Evolutionary conservation across 1,140 invertebrate species (phyloP).

Genomic region (Pomacea maculata): DNA sequence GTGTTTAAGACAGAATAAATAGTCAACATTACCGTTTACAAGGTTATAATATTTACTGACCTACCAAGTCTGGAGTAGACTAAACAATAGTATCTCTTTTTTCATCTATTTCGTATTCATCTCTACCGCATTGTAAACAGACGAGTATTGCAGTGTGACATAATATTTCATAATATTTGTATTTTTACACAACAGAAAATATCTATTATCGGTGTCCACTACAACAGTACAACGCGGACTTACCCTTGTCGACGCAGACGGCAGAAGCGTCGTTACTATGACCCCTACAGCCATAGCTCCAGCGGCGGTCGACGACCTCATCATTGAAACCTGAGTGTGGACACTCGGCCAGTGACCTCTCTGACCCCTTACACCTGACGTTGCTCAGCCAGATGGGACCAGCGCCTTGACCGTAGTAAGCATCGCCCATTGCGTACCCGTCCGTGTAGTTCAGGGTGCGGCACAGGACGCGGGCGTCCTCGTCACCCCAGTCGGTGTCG

Average conservation of each 20-base stretch:
- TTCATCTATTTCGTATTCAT: too few species aligned
- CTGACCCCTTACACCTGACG: constrained; percentile 53
- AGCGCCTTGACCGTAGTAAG: constrained; percentile 39
- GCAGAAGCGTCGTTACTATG: constrained; percentile 57
- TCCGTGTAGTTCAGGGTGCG: constrained; percentile 45
- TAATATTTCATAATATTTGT: not conserved
- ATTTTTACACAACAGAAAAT: not conserved
- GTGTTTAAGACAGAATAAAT: too few species aligned
- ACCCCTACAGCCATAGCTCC: constrained; percentile 25
- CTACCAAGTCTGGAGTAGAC: too few species aligned
- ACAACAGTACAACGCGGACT: constrained; percentile 6
- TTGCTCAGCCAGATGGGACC: constrained; percentile 57
- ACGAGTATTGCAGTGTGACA: not conserved
- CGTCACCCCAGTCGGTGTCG: constrained; percentile 49
- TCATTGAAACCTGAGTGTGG: constrained; percentile 47
- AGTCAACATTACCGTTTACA: too few species aligned
- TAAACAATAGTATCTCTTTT: too few species aligned
- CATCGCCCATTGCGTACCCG: constrained; percentile 40
- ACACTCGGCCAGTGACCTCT: constrained; percentile 44
- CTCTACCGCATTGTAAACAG: not conserved
- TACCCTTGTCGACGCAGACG: constrained; percentile 54
- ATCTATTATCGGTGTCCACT: too few species aligned
- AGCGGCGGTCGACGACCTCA: not conserved
- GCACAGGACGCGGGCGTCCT: constrained; percentile 51
- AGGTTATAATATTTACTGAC: too few species aligned